Evolutionary conservation across 2,888 invertebrate species (phyloP), one percentile per base, ranked within the genome.

Genomic region (Noctua pronuba): DNA sequence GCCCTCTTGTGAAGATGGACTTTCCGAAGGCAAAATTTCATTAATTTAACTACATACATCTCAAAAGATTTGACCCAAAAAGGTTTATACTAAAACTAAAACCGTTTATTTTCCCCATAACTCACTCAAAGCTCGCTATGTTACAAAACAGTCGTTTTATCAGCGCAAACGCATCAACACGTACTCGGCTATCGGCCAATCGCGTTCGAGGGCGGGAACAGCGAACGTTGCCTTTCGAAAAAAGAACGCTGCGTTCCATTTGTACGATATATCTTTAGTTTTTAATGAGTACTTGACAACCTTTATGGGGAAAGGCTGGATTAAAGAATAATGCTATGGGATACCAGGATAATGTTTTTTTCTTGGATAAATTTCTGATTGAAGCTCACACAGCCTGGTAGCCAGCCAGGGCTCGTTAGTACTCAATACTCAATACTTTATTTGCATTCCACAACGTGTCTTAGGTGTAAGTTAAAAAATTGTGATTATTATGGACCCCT

Each of bases 111-210:
- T 64, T 66, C 46, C 52, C 60, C 71, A 73, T 84, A 85, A 78
- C 67, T 46, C 70, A 65, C 73, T 44, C 52, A 62, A 85, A 79
- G 86, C 77, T 84, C 65, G 81, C 87, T 80, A 86, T 88, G 88
- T 89, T 90, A 89, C 86, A 88, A 87, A 90, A 90, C 88, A 82
- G 87, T 83, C 87, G 74, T 79, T 83, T 79, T 91, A 92, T 92
- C 92, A 82, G 90, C 89, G 89, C 88, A 77, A 79, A 84, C 89
- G 89, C 90, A 91, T 92, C 91, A 81, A 85, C 91, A 88, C 90
- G 91, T 89, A 90, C 89, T 75, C 79, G 62, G 88, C 89, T 91
- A 93, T 93, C 92, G 89, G 85, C 92, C 93, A 93, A 92, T 92
- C 91, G 88, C 80, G 77, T 75, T 82, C 83, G 90, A 90, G 91